Conservation (phyloP, 2,113 vertebrate species). For the Platanista minor region DNA sequence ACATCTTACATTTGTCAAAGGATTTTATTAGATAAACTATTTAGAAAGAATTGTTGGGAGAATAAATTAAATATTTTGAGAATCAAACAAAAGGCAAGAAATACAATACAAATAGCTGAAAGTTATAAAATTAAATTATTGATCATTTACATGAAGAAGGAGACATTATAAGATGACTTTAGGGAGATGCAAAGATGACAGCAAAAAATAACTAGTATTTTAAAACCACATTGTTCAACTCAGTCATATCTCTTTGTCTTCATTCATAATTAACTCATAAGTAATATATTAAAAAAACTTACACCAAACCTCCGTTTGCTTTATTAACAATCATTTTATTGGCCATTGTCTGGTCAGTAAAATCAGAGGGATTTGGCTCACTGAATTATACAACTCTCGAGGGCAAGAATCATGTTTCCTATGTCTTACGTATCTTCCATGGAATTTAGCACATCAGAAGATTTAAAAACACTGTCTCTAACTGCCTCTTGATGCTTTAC, state of each 20-base stretch:
- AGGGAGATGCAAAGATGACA: neutral
- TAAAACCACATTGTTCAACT: neutral
- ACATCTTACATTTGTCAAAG: neutral
- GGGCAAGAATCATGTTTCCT: neutral
- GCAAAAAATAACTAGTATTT: neutral
- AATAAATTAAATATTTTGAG: neutral
- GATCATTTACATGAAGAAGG: neutral
- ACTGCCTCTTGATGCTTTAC: neutral
- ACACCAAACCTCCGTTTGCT: neutral
- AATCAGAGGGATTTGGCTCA: neutral
- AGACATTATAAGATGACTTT: neutral
- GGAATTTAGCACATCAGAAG: neutral
- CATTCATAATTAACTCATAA: neutral
- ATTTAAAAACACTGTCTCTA: neutral
- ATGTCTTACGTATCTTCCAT: neutral
- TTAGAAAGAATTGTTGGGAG: neutral
- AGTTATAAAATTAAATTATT: neutral
- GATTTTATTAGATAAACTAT: neutral
- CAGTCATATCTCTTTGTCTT: neutral
- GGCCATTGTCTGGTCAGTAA: neutral
- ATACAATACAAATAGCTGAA: neutral
- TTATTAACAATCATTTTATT: neutral
- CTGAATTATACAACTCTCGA: neutral
- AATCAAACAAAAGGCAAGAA: neutral
- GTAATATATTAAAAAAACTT: neutral